Evolutionary conservation across 2,797 vertebrate species (phyloP).

Genomic region (Sternotherus odoratus): DNA sequence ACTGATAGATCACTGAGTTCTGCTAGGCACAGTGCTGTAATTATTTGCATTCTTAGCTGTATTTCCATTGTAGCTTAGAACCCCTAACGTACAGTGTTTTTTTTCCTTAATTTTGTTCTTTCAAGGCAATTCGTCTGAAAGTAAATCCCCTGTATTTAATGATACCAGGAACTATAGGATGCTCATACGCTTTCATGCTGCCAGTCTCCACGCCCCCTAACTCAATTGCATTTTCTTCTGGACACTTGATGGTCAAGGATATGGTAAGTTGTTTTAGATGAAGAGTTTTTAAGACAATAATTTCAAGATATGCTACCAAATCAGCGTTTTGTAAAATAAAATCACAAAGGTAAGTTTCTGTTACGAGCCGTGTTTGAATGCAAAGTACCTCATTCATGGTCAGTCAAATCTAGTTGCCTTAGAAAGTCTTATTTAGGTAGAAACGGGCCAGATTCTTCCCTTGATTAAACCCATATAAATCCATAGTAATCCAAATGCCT

Average conservation of each 20-base stretch:
- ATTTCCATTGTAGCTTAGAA: neutral
- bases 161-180: slow-evolving; percentile 93
- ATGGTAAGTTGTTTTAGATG: slow-evolving; percentile 86
- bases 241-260: slow-evolving; percentile 96
- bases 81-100: neutral
- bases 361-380: neutral
- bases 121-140: slow-evolving; percentile 89
- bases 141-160: slow-evolving; percentile 96
- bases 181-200: slow-evolving; percentile 97
- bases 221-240: slow-evolving; percentile 96
- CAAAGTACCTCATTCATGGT: neutral
- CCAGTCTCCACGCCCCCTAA: slow-evolving; percentile 97
- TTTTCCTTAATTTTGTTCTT: slow-evolving; percentile 55
- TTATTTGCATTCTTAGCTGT: neutral
- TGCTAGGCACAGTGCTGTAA: neutral
- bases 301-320: neutral
- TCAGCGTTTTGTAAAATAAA: neutral
- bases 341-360: neutral
- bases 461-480: neutral
- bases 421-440: neutral
- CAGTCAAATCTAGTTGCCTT: neutral
- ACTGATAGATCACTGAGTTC: neutral
- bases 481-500: neutral
- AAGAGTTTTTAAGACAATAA: neutral
- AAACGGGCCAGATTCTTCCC: neutral